Evolutionary conservation across 1,140 invertebrate genomes (phyloP), one percentile per base, ranked within the genome.

Genomic region (Rhopalosiphum maidis): DNA sequence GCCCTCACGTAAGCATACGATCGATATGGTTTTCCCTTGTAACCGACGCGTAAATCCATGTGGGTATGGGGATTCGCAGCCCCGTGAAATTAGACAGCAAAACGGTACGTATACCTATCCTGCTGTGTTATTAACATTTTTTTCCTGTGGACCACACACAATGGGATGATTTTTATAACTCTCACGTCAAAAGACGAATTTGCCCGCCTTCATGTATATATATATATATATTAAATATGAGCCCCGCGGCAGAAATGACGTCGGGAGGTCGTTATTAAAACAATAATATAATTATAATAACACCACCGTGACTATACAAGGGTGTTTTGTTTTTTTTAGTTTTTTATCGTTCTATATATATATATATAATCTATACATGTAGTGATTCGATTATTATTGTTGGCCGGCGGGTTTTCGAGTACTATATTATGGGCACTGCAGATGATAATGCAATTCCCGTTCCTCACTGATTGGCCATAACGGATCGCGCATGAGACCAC

Each of bases 1-100:
- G 46, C 43, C 30, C 37, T 11, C 43, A 9, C 8, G 86, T n/a
- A 46, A 46, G 86, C 88, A 25, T 23, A 22, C 51, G 88, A 89
- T 89, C 88, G 88, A 89, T 89, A 89, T 37, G 21, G 51, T 91
- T 91, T 77, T 90, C 51, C 37, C 89, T 43, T 15, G 25, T n/a
- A 41, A 54, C 89, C 43, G 23, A 68, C 37, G 35, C 35, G 51
- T 51, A 37, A 89, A 89, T 41, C 51, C 51, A 54, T 23, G 87
- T 89, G 46, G 9, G n/a, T 51, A 6, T 35, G 30, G 22, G 25
- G 18, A 77, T 92, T 83, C 91, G 77, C 68, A 48, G 68, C 77
- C 43, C 91, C 60, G 77, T 92, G 91, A 92, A 92, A 92, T 92
- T 83, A 92, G n/a, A 92, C 91, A 46, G 41, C 3, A 18, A 82